These are phyloP conservation scores for Lamproptera curius DNA, from an alignment of 2,888 invertebrate genomes.

Conservation along the genomic window DNA sequence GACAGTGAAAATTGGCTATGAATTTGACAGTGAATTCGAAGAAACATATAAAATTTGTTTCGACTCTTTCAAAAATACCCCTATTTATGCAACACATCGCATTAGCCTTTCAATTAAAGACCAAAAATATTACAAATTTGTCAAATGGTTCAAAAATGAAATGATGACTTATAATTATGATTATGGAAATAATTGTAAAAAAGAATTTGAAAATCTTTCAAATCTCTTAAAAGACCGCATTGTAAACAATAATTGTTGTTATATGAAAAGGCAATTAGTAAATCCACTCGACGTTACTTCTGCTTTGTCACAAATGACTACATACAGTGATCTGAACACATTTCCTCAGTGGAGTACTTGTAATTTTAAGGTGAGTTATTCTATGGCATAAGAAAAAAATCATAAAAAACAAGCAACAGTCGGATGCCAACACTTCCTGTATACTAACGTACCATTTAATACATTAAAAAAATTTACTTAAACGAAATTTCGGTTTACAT, in stretches of 20 bases:
- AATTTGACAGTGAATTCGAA: constrained; percentile 22
- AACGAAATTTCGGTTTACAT: no score
- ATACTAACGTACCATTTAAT: no score
- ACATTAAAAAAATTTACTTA: no score
- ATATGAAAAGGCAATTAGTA: constrained; percentile 42
- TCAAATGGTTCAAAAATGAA: constrained; percentile 31
- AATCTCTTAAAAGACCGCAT: constrained; percentile 25
- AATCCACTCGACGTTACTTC: constrained; percentile 41
- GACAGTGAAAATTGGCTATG: constrained; percentile 36
- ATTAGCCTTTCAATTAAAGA: neutral
- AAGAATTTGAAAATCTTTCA: constrained; percentile 27
- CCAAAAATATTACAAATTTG: neutral
- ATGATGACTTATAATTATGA: constrained; percentile 26
- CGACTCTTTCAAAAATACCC: constrained; percentile 13
- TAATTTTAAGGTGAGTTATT: constrained; percentile 34
- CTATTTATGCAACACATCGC: constrained; percentile 12
- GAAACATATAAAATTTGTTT: constrained; percentile 43
- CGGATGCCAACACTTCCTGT: no score
- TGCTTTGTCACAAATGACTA: constrained; percentile 40
- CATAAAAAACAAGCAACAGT: no score
- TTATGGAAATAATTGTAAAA: constrained; percentile 36
- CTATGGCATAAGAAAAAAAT: no score
- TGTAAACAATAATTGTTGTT: constrained; percentile 48
- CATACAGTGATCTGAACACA: constrained; percentile 44
- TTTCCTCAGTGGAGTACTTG: constrained; percentile 55